Base-by-base conservation (phyloP, 2,888 invertebrate genomes). In the Mamestra brassicae region DNA sequence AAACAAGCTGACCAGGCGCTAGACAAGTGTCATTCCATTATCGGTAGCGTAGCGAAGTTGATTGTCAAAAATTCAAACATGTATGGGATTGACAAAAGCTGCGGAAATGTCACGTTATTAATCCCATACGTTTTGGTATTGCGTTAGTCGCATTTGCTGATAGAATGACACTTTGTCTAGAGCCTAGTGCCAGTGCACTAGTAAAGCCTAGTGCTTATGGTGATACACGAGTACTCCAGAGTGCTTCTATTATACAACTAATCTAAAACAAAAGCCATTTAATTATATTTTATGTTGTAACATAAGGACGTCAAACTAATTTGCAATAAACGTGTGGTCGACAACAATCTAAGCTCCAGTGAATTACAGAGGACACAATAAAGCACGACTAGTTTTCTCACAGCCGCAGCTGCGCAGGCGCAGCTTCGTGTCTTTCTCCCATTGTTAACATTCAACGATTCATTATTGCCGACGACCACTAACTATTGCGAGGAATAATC, bases 361-460 rank as follows among this genome's bases (percentile, higher is more conserved):
- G 13, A 73, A 77, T 64, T 64, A 67, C 68, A 50, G 36, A 66
- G 58, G 50, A 50, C 34, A 65, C 73, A 72, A 77, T 83, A 76
- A 63, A 76, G 74, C 85, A 85, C 78, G 83, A 87, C 36, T 74
- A 26, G 77, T 71, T 75, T 79, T 71, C 81, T 69, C 68, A 69
- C 52, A 74, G 58, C n/a, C 58, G 55, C 26, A 70, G 45, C 61
- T 47, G 34, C 62, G 58, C 62, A 11, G 1, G 58, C 57, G 54
- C 80, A 58, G n/a, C 52, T 65, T 80, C 83, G 87, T 83, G 75
- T 77, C 80, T 85, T 76, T 86, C 79, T 76, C 69, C 75, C 47
- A 74, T 83, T 86, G 77, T 83, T 79, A 85, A 74, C 64, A 78
- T 82, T 85, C 73, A 84, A 75, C 73, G 62, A 86, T 84, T 85